phyloP scores from a whole-genome alignment of 2,113 vertebrate species.

The Rhinolophus sinicus region DNA sequence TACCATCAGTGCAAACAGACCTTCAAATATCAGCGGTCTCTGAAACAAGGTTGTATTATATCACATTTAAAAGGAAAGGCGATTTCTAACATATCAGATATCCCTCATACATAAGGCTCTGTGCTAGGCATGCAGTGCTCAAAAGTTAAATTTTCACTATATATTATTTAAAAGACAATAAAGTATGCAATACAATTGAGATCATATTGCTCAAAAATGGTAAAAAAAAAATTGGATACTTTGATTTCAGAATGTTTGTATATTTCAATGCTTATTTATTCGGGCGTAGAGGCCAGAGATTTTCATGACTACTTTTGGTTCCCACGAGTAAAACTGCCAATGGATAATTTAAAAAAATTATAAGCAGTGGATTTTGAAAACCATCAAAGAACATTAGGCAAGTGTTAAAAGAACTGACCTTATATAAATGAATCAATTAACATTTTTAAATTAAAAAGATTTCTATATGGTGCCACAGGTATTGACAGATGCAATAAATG shows the following conservation, averaged over 20 bases:
- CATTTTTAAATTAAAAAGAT: background rate
- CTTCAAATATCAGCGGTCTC: background rate
- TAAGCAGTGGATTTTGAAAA: background rate
- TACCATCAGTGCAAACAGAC: background rate
- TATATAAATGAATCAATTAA: background rate
- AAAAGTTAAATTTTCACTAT: background rate
- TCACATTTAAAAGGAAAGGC: background rate
- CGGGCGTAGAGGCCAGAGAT: background rate
- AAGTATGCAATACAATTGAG: background rate
- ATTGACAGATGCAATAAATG: background rate
- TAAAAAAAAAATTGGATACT: background rate
- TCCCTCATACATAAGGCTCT: background rate
- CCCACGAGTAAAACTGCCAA: background rate
- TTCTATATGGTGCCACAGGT: background rate
- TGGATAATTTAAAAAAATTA: background rate
- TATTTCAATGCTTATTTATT: background rate
- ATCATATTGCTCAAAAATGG: background rate
- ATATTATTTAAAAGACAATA: background rate
- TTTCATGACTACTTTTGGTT: conserved; percentile 2
- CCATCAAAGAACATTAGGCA: background rate
- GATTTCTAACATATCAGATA: background rate
- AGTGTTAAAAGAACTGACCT: background rate
- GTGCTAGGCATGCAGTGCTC: background rate
- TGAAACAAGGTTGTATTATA: accelerated
- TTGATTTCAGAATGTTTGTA: background rate